Percentiles rank a stretch among this genome's conserved stretches.
Conservation (phyloP, 1,140 invertebrate genomes). For the Saccostrea cuccullata region DNA sequence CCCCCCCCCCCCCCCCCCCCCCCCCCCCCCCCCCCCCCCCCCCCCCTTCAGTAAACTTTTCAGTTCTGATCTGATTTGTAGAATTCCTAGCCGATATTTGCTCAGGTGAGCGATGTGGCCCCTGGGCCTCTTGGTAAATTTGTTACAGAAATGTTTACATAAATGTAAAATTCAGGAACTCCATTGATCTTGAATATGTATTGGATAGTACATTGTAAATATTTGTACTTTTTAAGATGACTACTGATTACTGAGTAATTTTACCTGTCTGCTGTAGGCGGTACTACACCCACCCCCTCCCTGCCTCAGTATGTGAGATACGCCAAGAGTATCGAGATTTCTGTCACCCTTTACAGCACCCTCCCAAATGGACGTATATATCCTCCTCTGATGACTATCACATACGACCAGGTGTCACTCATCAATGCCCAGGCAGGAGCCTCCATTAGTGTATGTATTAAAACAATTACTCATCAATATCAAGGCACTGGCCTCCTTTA, state of each 20-base stretch:
- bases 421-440: conserved; percentile 56
- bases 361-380: conserved; percentile 76
- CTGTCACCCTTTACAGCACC: conserved; percentile 69
- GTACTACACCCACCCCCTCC: neutral
- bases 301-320: conserved; percentile 67
- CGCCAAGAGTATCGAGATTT: conserved; percentile 71
- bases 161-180: too few relatives aligned
- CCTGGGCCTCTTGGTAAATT: too few relatives aligned
- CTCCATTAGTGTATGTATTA: conserved; percentile 66
- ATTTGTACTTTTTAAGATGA: too few relatives aligned
- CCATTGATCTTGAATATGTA: too few relatives aligned
- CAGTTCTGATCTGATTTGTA: too few relatives aligned
- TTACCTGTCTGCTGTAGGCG: neutral
- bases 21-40: too few relatives aligned
- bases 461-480: conserved; percentile 23
- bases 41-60: too few relatives aligned
- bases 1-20: too few relatives aligned
- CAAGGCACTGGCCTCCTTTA: conserved; percentile 59
- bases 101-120: too few relatives aligned
- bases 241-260: neutral
- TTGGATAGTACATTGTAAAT: too few relatives aligned
- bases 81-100: too few relatives aligned
- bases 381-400: conserved; percentile 77
- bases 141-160: too few relatives aligned
- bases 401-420: conserved; percentile 68